Conservation (phyloP, 2,113 vertebrate species). For the Rallus limicola region DNA sequence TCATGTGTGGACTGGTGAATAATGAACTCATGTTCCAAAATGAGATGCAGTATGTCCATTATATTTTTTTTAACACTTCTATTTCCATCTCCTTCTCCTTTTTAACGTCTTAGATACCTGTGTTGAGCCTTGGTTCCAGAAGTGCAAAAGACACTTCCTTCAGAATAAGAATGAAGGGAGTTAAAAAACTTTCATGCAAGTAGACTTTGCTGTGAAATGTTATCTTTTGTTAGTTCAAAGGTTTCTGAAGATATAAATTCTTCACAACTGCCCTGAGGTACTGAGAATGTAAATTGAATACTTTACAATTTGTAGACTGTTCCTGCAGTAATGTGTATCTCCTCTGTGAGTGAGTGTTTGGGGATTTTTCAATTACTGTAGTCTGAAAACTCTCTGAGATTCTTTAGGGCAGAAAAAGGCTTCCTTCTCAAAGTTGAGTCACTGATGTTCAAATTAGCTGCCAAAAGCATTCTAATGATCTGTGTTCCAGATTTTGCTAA, state of each 20-base stretch:
- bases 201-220: conserved; percentile 80
- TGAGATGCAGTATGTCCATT: conserved; percentile 33
- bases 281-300: conserved; percentile 85
- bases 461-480: conserved; percentile 81
- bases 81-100: conserved; percentile 13
- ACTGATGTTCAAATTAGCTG: conserved; percentile 85
- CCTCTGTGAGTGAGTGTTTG: conserved; percentile 83
- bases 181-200: conserved; percentile 78
- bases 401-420: conserved; percentile 82
- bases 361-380: conserved; percentile 86
- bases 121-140: not conserved
- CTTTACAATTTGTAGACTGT: conserved; percentile 84
- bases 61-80: conserved; percentile 22
- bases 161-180: conserved; percentile 70
- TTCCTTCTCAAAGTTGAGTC: conserved; percentile 78
- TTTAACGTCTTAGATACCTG: not conserved
- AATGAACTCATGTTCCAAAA: conserved; percentile 43
- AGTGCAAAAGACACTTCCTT: conserved; percentile 43
- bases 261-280: conserved; percentile 83
- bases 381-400: conserved; percentile 82
- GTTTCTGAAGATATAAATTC: conserved; percentile 84
- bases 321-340: conserved; percentile 82
- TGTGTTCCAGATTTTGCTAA: conserved; percentile 81
- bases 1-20: not conserved
- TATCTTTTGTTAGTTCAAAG: conserved; percentile 87